A percentile compares a stretch with the other conserved stretches of the same genome.
Conservation (phyloP, 2,113 vertebrate species). For the Apeltes quadracus region DNA sequence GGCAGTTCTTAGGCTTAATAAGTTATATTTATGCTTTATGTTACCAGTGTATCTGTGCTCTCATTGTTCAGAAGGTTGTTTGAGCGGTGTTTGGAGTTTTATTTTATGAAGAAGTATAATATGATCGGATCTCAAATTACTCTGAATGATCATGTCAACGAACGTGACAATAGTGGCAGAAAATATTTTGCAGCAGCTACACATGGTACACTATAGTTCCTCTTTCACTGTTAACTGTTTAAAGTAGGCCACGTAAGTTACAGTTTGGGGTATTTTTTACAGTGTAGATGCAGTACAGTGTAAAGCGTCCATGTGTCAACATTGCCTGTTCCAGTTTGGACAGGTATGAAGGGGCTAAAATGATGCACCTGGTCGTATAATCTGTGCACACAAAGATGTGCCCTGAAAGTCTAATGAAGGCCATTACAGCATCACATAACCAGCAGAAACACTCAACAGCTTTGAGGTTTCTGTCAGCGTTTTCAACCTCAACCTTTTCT, state of each 20-base stretch:
- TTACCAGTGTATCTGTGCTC: neutral
- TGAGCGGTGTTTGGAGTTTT: slow-evolving; percentile 9
- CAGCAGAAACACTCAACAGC: slow-evolving; percentile 32
- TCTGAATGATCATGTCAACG: slow-evolving; percentile 25
- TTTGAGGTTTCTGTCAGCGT: slow-evolving; percentile 16
- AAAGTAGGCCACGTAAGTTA: slow-evolving; percentile 19
- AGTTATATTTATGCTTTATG: neutral
- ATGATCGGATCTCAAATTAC: slow-evolving; percentile 18
- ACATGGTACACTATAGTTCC: slow-evolving; percentile 1
- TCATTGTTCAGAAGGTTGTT: neutral
- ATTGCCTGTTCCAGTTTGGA: slow-evolving; percentile 41
- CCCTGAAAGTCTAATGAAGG: slow-evolving; percentile 47
- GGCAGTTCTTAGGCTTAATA: neutral
- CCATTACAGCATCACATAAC: slow-evolving; percentile 54
- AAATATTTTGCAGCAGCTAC: slow-evolving; percentile 7
- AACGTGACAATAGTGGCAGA: slow-evolving; percentile 5
- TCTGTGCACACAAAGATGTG: slow-evolving; percentile 55
- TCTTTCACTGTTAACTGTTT: neutral
- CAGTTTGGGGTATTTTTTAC: slow-evolving; percentile 10
- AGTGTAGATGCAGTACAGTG: neutral
- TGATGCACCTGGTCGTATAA: slow-evolving; percentile 47
- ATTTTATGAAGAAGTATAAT: slow-evolving; percentile 3
- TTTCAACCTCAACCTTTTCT: slow-evolving; percentile 4
- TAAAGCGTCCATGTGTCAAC: slow-evolving; percentile 39
- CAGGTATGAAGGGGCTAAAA: slow-evolving; percentile 41